Base-by-base conservation (phyloP, 37 sponge, comb jelly and placozoan genomes). In the Bolinopsis microptera region DNA sequence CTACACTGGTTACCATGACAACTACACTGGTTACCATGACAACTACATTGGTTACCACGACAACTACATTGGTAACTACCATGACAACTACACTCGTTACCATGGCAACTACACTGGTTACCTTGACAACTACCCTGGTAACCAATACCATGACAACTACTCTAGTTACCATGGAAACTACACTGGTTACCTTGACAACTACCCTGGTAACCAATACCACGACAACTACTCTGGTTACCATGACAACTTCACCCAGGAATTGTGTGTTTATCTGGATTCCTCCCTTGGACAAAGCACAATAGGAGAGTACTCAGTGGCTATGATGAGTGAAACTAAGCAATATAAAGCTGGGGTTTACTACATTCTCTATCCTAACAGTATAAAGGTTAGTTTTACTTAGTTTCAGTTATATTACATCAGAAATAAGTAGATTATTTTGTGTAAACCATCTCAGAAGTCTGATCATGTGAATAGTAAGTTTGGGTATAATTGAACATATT, bases 201-300 rank as follows among this genome's bases (percentile, higher is more conserved):
- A 28, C 3, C 18, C 18, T n/a, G n/a, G n/a, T n/a, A n/a, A n/a
- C n/a, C n/a, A n/a, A n/a, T n/a, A n/a, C n/a, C n/a, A n/a, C n/a
- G n/a, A n/a, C n/a, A n/a, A n/a, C n/a, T n/a, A n/a, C n/a, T 48
- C 61, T 48, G 61, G 13, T 5, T 48, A 48, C 5, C 5, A 48
- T 48, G 61, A 72, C 74, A 30, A 72, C 74, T n/a, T 5, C 3
- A 23, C 18, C 3, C 74, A 72, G 80, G 80, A 77, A 36, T 32
- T 77, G 32, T 77, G 80, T 34, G 80, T 86, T 0, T 38, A 86
- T 1, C 32, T 86, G 1, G 61, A 41, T 34, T 39, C 90, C 28
- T 86, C 90, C 30, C 36, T 86, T 2, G 90, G 90, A 23, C 90
- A 86, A 30, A 86, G 90, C 28, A 40, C 90, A 39, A 28, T 86